These are phyloP conservation scores for Lemur catta DNA, from an alignment of 2,797 vertebrate species.

Conservation along the genomic window DNA sequence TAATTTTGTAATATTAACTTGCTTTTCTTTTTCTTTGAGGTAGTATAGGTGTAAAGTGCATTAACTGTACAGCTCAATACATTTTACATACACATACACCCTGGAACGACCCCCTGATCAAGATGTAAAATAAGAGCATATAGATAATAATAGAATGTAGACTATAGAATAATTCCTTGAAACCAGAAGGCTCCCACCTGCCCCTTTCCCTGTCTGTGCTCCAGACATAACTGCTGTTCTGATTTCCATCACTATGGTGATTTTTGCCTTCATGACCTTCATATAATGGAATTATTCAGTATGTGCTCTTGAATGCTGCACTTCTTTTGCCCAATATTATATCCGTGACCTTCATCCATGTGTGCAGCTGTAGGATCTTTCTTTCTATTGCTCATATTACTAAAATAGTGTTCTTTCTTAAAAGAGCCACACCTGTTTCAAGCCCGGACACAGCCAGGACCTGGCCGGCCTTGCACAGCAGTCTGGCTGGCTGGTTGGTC, in stretches of 20 bases:
- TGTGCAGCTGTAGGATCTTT: background rate
- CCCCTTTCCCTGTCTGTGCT: background rate
- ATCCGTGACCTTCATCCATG: background rate
- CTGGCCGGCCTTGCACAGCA: background rate
- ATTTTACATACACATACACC: background rate
- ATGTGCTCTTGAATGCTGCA: rapidly evolving
- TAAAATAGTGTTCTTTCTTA: background rate
- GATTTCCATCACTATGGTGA: no score
- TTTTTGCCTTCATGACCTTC: background rate
- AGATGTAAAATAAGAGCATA: background rate
- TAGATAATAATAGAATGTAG: background rate
- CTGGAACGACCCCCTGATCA: background rate
- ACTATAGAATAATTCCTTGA: background rate
- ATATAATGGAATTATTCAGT: background rate
- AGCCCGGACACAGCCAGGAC: background rate
- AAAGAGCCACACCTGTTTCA: background rate
- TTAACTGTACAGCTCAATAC: background rate
- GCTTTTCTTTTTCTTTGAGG: background rate
- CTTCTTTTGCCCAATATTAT: background rate
- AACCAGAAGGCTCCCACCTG: background rate
- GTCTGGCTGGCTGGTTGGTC: background rate
- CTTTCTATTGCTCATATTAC: background rate
- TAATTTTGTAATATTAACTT: background rate
- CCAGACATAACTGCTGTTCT: background rate
- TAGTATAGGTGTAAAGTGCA: background rate